phyloP scores from a whole-genome alignment of 1,140 invertebrate genomes.

The Dolichoris vasculosae region DNA sequence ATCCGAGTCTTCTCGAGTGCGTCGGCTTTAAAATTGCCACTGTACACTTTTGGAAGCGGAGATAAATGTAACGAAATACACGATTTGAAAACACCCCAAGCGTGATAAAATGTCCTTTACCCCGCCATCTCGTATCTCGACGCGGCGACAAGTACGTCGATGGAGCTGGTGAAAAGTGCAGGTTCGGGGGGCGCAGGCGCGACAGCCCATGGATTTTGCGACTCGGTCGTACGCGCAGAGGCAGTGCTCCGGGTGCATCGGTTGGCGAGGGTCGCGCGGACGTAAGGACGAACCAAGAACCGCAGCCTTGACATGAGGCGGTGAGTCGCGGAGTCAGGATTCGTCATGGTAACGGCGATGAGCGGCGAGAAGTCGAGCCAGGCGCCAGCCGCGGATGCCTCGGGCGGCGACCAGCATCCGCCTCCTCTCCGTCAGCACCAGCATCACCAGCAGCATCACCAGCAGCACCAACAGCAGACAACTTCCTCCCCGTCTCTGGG shows the following conservation, averaged over 20 bases:
- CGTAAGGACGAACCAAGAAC: neutral
- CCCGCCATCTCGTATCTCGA: too few relatives aligned
- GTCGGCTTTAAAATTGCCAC: too few relatives aligned
- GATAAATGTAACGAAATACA: too few relatives aligned
- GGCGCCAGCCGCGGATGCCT: slow-evolving; percentile 7
- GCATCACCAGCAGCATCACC: neutral
- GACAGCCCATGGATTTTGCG: slow-evolving; percentile 24
- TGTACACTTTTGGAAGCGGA: too few relatives aligned
- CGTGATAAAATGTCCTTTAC: too few relatives aligned
- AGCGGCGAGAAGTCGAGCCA: slow-evolving; percentile 51
- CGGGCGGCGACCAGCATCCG: neutral
- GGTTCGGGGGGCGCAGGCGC: neutral
- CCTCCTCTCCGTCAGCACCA: neutral
- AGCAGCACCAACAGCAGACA: neutral
- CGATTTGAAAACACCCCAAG: too few relatives aligned
- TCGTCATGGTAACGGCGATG: slow-evolving; percentile 53
- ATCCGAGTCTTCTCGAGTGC: too few relatives aligned
- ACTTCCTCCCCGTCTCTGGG: neutral
- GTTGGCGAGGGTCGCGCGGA: neutral
- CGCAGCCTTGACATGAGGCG: slow-evolving; percentile 30
- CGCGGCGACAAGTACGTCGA: neutral
- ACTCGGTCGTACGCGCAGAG: neutral
- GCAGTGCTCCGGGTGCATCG: neutral
- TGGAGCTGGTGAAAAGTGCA: neutral
- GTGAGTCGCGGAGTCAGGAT: neutral